Percentiles rank a stretch among this genome's conserved stretches.
Conservation (phyloP, 2,113 vertebrate genomes). For the Rhinichthys klamathensis region DNA sequence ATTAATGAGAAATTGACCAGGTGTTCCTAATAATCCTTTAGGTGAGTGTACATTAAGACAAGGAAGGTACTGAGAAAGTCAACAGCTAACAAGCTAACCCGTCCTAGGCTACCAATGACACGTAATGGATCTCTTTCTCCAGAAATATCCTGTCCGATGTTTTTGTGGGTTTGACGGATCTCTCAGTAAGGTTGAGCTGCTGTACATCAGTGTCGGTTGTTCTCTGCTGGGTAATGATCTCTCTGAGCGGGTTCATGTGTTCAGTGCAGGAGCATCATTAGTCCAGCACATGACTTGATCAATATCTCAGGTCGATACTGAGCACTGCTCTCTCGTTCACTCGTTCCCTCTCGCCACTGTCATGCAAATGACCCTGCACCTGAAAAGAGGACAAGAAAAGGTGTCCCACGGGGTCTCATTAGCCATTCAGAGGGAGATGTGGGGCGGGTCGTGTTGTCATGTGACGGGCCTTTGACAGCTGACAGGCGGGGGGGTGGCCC, state of each 20-base stretch:
- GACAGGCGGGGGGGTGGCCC: constrained; percentile 58
- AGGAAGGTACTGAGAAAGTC: background rate
- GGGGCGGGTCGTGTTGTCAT: constrained; percentile 53
- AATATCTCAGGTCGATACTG: constrained; percentile 26
- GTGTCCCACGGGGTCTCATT: constrained; percentile 57
- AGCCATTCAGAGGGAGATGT: constrained; percentile 54
- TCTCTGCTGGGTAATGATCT: constrained; percentile 33
- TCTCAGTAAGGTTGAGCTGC: constrained; percentile 10
- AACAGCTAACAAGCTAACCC: background rate
- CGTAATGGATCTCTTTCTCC: background rate
- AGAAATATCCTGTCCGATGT: background rate
- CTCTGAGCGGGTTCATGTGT: constrained; percentile 29
- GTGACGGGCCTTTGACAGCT: constrained; percentile 57
- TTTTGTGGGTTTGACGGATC: constrained; percentile 32
- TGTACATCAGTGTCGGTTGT: background rate
- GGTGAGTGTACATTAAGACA: constrained; percentile 8
- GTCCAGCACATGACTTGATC: constrained; percentile 43
- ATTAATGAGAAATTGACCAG: too few species aligned
- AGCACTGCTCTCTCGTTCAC: constrained; percentile 6
- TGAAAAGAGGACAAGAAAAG: constrained; percentile 45
- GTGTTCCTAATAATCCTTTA: too few species aligned
- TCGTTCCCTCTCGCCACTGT: background rate
- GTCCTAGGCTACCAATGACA: background rate
- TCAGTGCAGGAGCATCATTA: constrained; percentile 48
- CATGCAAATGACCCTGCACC: constrained; percentile 54